A percentile compares a stretch with the other conserved stretches of the same genome.
Conservation (phyloP, 2,888 invertebrate genomes). For the Sturmia bella region DNA sequence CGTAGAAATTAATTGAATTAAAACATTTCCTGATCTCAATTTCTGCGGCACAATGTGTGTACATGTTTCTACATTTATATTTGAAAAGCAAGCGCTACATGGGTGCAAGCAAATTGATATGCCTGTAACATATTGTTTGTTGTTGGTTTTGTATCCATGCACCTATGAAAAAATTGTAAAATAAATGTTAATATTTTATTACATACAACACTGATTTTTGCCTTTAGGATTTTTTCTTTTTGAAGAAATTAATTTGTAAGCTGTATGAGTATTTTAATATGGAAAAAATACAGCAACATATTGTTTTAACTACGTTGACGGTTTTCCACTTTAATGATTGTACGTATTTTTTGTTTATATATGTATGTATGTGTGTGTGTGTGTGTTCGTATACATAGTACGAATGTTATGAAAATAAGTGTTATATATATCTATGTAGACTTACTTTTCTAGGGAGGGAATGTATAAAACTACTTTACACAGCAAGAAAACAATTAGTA, state of each 20-base stretch:
- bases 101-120: constrained; percentile 9
- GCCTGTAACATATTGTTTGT: constrained; percentile 16
- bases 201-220: constrained; percentile 46
- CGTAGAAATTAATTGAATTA: constrained; percentile 64
- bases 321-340: neutral
- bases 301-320: constrained; percentile 27
- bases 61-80: neutral
- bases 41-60: constrained; percentile 8
- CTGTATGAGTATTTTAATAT: constrained; percentile 8
- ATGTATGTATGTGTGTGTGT: no score
- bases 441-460: no score
- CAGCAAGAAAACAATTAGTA: no score
- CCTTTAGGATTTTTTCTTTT: constrained; percentile 30
- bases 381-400: no score
- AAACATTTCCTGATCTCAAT: constrained; percentile 63
- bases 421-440: no score
- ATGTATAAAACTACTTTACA: no score
- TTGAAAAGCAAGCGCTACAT: neutral
- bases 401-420: no score
- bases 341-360: neutral
- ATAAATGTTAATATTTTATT: constrained; percentile 55
- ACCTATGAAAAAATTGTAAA: constrained; percentile 11
- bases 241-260: constrained; percentile 8
- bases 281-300: constrained; percentile 23
- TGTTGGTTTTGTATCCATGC: constrained; percentile 12